Base-by-base conservation (phyloP, 2,888 invertebrate species). In the Ophraella communa region DNA sequence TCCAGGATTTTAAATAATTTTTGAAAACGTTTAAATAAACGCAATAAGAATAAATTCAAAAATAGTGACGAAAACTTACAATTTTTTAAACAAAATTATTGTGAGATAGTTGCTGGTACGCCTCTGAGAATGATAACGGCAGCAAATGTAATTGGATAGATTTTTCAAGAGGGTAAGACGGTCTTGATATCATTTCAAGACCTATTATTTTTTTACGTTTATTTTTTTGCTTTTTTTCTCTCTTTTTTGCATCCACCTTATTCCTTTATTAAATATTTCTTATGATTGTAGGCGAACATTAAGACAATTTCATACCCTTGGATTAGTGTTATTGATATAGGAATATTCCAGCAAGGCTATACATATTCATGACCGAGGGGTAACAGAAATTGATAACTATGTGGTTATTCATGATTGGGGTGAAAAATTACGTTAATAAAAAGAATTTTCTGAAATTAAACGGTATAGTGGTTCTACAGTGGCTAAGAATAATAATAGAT, bases 61-160 rank as follows among this genome's bases (percentile, higher is more conserved):
- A n/a, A n/a, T n/a, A n/a, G n/a, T n/a, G n/a, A n/a, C n/a, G n/a
- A n/a, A n/a, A n/a, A n/a, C n/a, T n/a, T n/a, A n/a, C n/a, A n/a
- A n/a, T n/a, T n/a, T n/a, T n/a, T n/a, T n/a, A n/a, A n/a, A n/a
- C n/a, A n/a, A n/a, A n/a, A n/a, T n/a, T n/a, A n/a, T n/a, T n/a
- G n/a, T n/a, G n/a, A n/a, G n/a, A n/a, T n/a, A n/a, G n/a, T 39
- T 14, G 14, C 2, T 39, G 17, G 4, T 4, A 21, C 47, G 47
- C 49, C 49, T 5, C 27, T 23, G 49, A 24, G 24, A 21, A 35
- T 58, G 35, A 58, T 51, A 51, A 51, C 58, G 30, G 10, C n/a
- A 17, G 49, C 49, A 39, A 52, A 49, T 52, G 30, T 59, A 59
- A 59, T 59, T 59, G 59, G 51, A 51, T 59, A 51, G 59, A 59